Percentiles rank a stretch among this genome's conserved stretches.
phyloP scores from a whole-genome alignment of 1,140 invertebrate genomes.

The Drosophila jambulina region DNA sequence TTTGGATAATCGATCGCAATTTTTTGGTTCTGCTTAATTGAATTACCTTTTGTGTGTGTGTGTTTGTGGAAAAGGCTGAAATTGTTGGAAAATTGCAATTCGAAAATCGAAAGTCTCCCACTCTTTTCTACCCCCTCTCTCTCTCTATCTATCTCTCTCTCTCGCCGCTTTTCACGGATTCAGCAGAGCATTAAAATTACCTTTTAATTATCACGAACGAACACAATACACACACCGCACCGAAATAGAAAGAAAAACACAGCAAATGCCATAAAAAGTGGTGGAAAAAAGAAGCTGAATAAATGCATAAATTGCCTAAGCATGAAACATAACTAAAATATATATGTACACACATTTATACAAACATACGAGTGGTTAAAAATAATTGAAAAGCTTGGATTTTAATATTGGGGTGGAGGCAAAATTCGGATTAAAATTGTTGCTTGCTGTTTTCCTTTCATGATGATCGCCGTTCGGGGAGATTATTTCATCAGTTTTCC shows the following conservation, averaged over 20 bases:
- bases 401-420: slow-evolving; percentile 12
- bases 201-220: slow-evolving; percentile 70
- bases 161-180: slow-evolving; percentile 13
- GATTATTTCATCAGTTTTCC: slow-evolving; percentile 24
- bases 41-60: slow-evolving; percentile 9
- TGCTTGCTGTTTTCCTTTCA: slow-evolving; percentile 1
- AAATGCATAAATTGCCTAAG: slow-evolving; percentile 57
- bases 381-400: slow-evolving; percentile 10
- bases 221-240: neutral
- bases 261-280: neutral
- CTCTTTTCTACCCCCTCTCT: neutral
- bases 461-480: neutral
- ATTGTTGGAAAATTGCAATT: slow-evolving; percentile 26
- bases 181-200: slow-evolving; percentile 66
- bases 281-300: slow-evolving; percentile 30
- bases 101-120: slow-evolving; percentile 40
- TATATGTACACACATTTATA: neutral
- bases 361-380: slow-evolving; percentile 12
- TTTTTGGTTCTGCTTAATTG: slow-evolving; percentile 9
- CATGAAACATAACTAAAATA: slow-evolving; percentile 35
- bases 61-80: slow-evolving; percentile 3
- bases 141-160: neutral
- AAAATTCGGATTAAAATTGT: slow-evolving; percentile 6
- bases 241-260: slow-evolving; percentile 7
- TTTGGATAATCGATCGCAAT: slow-evolving; percentile 18